These are phyloP conservation scores for Trochalopteron elliotii DNA, from an alignment of 2,113 vertebrate species.

Conservation along the genomic window DNA sequence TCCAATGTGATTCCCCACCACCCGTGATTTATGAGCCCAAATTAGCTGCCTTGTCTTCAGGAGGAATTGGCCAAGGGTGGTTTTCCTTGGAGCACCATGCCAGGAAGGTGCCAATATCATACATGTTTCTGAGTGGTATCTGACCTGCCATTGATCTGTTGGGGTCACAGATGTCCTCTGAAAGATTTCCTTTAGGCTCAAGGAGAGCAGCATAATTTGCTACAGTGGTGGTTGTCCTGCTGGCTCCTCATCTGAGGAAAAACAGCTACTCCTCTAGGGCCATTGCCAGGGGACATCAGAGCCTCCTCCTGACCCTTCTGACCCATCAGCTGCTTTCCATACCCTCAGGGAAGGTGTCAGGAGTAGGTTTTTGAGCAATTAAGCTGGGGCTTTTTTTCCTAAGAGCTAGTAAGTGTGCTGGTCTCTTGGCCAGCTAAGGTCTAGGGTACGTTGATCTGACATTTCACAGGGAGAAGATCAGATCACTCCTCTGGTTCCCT, in stretches of 20 bases:
- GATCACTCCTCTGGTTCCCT: neutral
- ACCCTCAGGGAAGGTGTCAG: neutral
- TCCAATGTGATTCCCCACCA: neutral
- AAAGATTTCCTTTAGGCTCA: slow-evolving; percentile 40
- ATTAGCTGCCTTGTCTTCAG: neutral
- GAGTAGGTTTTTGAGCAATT: neutral
- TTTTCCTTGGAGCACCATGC: neutral
- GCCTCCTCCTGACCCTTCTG: neutral
- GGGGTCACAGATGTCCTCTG: neutral
- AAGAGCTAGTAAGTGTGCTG: neutral
- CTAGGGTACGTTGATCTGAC: neutral
- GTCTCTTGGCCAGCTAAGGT: neutral
- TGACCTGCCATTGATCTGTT: slow-evolving; percentile 59
- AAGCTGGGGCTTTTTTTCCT: neutral
- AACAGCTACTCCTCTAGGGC: neutral
- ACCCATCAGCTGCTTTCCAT: neutral
- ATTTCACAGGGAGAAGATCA: neutral
- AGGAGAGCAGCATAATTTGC: neutral
- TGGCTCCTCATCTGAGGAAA: slow-evolving; percentile 12
- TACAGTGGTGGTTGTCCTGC: neutral
- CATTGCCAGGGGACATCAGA: neutral
- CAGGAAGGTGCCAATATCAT: slow-evolving; percentile 23
- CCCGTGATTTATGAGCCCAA: slow-evolving; percentile 3
- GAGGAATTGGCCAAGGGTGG: neutral
- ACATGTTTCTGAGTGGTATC: neutral